phyloP scores from a whole-genome alignment of 2,113 vertebrate genomes.

The Chrysochloris asiatica region DNA sequence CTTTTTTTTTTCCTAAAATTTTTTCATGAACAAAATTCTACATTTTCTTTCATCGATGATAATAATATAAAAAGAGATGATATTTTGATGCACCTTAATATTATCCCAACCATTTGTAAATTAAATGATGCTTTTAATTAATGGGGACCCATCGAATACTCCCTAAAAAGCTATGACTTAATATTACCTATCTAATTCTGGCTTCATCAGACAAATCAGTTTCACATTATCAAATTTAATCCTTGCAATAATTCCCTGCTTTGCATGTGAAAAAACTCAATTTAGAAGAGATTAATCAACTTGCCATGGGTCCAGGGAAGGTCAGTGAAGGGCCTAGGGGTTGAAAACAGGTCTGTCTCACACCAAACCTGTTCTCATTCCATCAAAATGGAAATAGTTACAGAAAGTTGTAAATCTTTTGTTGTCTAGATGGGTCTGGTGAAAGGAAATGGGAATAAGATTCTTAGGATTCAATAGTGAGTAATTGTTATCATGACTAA shows the following conservation, averaged over 20 bases:
- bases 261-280: slow-evolving; percentile 36
- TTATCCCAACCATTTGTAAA: neutral
- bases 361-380: slow-evolving; percentile 23
- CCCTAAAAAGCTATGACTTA: neutral
- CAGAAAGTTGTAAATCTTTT: too few species aligned
- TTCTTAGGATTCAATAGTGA: too few species aligned
- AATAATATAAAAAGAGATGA: neutral
- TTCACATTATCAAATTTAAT: slow-evolving; percentile 56
- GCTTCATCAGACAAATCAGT: neutral
- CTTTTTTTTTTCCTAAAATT: too few species aligned
- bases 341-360: neutral
- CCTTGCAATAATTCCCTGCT: slow-evolving; percentile 38
- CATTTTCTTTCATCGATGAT: too few species aligned
- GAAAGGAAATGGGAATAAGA: too few species aligned
- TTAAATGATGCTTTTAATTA: neutral
- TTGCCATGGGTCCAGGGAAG: neutral
- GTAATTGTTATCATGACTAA: too few species aligned
- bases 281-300: slow-evolving; percentile 38
- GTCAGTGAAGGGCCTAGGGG: neutral
- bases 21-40: too few species aligned
- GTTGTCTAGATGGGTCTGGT: too few species aligned
- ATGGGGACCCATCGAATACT: neutral
- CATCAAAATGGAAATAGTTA: neutral
- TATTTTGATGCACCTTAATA: neutral
- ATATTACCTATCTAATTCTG: neutral